These are phyloP conservation scores for Conomelus anceps DNA, from an alignment of 2,888 invertebrate species.

Conservation along the genomic window DNA sequence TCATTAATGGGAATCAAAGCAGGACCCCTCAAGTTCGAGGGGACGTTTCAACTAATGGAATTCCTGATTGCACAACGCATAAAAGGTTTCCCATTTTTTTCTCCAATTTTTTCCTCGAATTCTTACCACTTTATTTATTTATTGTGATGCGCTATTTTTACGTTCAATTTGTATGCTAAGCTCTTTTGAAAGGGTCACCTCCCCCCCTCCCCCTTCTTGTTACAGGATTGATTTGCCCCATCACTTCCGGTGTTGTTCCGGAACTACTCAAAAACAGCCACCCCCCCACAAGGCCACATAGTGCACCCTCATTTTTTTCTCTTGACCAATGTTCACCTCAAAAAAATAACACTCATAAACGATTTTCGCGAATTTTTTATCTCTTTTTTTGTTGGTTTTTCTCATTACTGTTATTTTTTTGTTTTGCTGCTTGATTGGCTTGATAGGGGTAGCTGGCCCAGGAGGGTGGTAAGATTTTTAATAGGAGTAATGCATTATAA, in stretches of 20 bases:
- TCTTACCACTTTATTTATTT: neutral
- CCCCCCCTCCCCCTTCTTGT: neutral
- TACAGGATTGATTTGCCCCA: no score
- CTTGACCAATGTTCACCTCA: neutral
- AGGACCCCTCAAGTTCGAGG: no score
- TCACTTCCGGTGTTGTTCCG: neutral
- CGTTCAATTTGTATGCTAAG: neutral
- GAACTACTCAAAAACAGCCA: neutral
- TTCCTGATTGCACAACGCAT: slow-evolving; percentile 14
- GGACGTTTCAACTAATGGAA: slow-evolving; percentile 16
- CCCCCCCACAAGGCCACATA: neutral
- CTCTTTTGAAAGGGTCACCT: neutral
- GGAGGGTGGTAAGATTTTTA: neutral
- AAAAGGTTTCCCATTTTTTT: slow-evolving; percentile 10
- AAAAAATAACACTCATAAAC: neutral
- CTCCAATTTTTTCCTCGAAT: neutral
- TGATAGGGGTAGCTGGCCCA: neutral
- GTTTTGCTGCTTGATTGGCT: no score
- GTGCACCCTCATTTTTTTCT: neutral
- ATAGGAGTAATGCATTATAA: neutral
- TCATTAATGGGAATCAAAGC: slow-evolving; percentile 18
- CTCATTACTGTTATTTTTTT: no score
- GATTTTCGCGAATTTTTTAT: neutral
- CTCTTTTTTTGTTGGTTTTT: no score
- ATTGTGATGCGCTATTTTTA: neutral